Evolutionary conservation across 2,888 invertebrate species (phyloP).

Genomic region (Steinernema hermaphroditum): DNA sequence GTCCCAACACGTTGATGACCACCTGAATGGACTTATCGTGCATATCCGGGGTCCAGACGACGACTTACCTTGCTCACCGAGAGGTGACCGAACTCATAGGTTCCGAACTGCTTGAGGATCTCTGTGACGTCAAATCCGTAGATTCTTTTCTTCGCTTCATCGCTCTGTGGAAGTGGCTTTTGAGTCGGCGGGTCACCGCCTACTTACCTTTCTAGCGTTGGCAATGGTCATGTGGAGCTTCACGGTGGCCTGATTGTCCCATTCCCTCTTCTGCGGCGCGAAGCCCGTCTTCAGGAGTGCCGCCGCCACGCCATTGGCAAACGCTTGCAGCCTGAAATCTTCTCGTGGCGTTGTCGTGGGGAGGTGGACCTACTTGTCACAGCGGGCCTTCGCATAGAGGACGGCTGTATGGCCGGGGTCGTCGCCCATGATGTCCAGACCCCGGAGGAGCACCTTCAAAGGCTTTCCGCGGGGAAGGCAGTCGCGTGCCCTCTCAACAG

Average conservation of each 20-base stretch:
- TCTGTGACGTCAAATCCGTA: not conserved
- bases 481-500: not conserved
- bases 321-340: slow-evolving; percentile 3
- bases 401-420: not conserved
- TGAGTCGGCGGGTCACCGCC: not conserved
- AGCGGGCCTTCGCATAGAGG: not conserved
- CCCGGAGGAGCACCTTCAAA: not conserved
- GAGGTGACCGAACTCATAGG: not conserved
- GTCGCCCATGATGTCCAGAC: slow-evolving; percentile 24
- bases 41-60: not conserved
- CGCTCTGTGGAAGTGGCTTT: not conserved
- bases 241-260: not conserved
- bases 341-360: not conserved
- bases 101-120: slow-evolving; percentile 16
- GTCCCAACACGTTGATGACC: not conserved
- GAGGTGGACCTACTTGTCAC: not conserved
- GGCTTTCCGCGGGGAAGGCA: not conserved
- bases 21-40: not conserved
- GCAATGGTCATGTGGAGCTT: slow-evolving; percentile 27
- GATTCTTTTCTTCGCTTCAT: not conserved
- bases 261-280: not conserved
- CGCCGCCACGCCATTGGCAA: not conserved
- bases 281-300: not conserved
- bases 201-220: not conserved
- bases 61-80: not conserved